Conservation (phyloP, 1,140 invertebrate genomes). For the Zaprionus davidi region DNA sequence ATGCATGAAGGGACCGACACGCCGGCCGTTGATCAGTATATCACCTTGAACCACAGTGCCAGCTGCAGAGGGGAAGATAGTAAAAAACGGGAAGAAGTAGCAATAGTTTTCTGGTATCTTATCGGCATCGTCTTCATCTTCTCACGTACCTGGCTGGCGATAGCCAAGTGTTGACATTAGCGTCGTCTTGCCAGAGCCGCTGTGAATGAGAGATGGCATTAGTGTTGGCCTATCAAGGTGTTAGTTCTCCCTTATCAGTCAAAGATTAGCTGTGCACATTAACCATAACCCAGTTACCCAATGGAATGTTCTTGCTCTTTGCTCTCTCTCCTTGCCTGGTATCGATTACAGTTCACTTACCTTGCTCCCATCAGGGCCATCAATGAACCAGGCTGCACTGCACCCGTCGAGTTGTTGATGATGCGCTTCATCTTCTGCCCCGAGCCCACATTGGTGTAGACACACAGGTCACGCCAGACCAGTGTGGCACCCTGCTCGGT, state of each 20-base stretch:
- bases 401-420: constrained; percentile 90
- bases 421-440: constrained; percentile 87
- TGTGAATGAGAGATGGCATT: constrained; percentile 78
- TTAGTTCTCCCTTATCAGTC: constrained; percentile 24
- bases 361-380: constrained; percentile 96
- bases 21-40: constrained; percentile 89
- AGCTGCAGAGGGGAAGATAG: no score
- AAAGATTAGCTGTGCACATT: not conserved
- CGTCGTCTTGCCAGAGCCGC: constrained; percentile 97
- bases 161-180: constrained; percentile 95
- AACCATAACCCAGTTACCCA: constrained; percentile 33
- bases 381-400: constrained; percentile 92
- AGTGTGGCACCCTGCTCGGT: constrained; percentile 87
- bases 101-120: constrained; percentile 43
- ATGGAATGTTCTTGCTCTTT: constrained; percentile 19
- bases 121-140: constrained; percentile 24
- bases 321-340: constrained; percentile 2
- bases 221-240: not conserved
- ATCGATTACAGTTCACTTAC: constrained; percentile 84
- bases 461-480: constrained; percentile 90
- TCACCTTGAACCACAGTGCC: constrained; percentile 90
- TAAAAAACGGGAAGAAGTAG: no score
- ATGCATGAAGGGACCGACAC: constrained; percentile 90
- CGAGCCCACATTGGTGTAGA: constrained; percentile 86
- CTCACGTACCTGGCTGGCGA: constrained; percentile 87